A percentile compares a stretch with the other conserved stretches of the same genome.
Evolutionary conservation across 2,113 vertebrate genomes (phyloP).

Genomic region (Axis porcinus): DNA sequence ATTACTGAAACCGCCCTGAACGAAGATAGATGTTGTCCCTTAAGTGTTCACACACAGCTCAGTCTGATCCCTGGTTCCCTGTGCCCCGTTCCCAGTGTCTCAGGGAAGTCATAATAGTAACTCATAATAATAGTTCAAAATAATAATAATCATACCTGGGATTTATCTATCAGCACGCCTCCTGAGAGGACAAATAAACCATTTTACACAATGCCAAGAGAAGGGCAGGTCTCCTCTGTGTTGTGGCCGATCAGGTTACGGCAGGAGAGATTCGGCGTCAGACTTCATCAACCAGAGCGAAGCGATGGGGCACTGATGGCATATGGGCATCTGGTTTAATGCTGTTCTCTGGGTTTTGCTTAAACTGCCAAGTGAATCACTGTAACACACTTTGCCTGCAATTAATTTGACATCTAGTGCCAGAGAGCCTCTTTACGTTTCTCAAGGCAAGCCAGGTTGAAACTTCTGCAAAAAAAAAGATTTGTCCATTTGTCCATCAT

Average conservation of each 20-base stretch:
- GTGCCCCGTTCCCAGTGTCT: background rate
- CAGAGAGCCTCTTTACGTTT: constrained; percentile 7
- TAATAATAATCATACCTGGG: constrained; percentile 56
- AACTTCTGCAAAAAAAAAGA: background rate
- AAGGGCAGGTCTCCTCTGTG: background rate
- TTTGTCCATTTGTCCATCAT: background rate
- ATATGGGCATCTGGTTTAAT: background rate
- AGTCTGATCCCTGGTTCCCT: background rate
- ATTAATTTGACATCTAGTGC: constrained; percentile 44
- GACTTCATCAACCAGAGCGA: background rate
- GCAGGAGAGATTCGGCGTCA: constrained; percentile 25
- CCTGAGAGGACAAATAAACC: constrained; percentile 63
- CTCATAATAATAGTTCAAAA: constrained; percentile 64
- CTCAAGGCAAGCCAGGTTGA: background rate
- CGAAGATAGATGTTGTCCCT: background rate
- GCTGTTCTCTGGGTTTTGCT: constrained; percentile 21
- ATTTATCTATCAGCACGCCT: constrained; percentile 37
- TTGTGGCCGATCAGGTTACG: background rate
- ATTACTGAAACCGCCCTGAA: constrained; percentile 18
- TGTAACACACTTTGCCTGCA: constrained; percentile 21
- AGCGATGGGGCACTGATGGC: background rate
- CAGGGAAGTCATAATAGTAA: constrained; percentile 61
- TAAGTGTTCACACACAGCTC: background rate
- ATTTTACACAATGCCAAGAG: constrained; percentile 27
- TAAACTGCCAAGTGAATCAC: constrained; percentile 54